These are phyloP conservation scores for Oceanites oceanicus DNA, from an alignment of 2,113 vertebrate species.

Conservation along the genomic window DNA sequence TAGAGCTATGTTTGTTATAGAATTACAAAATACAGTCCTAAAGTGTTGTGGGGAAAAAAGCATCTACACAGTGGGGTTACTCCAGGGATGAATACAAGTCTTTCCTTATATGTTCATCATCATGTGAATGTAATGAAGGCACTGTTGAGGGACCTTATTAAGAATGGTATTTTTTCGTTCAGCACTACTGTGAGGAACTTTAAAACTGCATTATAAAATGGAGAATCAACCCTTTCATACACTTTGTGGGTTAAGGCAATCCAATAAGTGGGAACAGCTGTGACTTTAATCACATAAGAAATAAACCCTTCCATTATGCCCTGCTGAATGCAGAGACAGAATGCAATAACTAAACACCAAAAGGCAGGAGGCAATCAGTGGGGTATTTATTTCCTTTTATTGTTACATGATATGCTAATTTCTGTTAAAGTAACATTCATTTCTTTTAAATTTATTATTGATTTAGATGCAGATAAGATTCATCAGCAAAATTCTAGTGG, in stretches of 20 bases:
- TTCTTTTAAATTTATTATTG: background rate
- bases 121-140: background rate
- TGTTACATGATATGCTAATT: conserved; percentile 19
- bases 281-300: conserved; percentile 67
- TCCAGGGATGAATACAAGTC: background rate
- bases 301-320: conserved; percentile 62
- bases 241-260: conserved; percentile 32
- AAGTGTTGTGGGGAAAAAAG: background rate
- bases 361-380: conserved; percentile 58
- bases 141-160: conserved; percentile 15
- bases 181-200: background rate
- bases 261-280: conserved; percentile 62
- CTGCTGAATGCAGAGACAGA: conserved; percentile 50
- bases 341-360: conserved; percentile 43
- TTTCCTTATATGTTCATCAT: conserved; percentile 11
- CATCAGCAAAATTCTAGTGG: conserved; percentile 30
- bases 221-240: conserved; percentile 1
- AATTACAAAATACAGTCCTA: background rate
- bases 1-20: background rate
- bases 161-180: conserved; percentile 14
- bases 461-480: conserved; percentile 7
- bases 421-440: background rate
- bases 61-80: background rate
- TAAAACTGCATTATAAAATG: background rate
- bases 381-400: conserved; percentile 57